Base-by-base conservation (phyloP, 1,140 invertebrate species). In the Reticulitermes speratus region DNA sequence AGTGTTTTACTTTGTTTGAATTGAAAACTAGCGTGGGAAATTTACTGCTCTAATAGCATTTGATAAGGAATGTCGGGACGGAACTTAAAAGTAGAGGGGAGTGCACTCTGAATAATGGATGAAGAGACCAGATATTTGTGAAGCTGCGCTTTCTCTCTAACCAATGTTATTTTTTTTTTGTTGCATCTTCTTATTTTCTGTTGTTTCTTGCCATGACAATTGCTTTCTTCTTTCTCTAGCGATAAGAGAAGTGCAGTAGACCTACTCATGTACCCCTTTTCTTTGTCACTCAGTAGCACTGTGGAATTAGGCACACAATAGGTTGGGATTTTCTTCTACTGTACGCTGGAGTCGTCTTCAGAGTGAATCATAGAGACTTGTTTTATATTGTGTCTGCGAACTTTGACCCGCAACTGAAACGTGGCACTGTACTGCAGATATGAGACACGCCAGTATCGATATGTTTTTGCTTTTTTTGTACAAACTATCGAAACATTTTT, bases 101-200 rank as follows among this genome's bases (percentile, higher is more conserved):
- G 19, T 75, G 25, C n/a, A 75, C 65, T 30, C n/a, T 75, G 65
- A 75, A 75, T 75, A 75, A 75, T 75, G 65, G 65, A 75, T 75
- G 65, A 75, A 55, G 52, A 16, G 52, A 55, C 52, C 19, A 21
- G 65, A 75, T 75, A 75, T 75, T 75, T 75, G 65, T 25, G 52
- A 55, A 19, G 52, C 52, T 55, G 5, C 14, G n/a, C 65, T 75
- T 75, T 30, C 65, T 6, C 65, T 30, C 65, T 25, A 75, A n/a
- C 55, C 55, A 14, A 8, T 48, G 14, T 30, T 25, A 0, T 38
- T 75, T 30, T 75, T 75, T 8, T 75, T 30, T 75, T 75, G n/a
- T 14, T 75, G n/a, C 14, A 75, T 75, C 25, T 69, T 69, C 12
- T 75, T 75, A 75, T 12, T 11, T 75, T 30, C n/a, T 55, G 52